Base-by-base conservation (phyloP, 2,888 invertebrate species). In the Chloromyia formosa region DNA sequence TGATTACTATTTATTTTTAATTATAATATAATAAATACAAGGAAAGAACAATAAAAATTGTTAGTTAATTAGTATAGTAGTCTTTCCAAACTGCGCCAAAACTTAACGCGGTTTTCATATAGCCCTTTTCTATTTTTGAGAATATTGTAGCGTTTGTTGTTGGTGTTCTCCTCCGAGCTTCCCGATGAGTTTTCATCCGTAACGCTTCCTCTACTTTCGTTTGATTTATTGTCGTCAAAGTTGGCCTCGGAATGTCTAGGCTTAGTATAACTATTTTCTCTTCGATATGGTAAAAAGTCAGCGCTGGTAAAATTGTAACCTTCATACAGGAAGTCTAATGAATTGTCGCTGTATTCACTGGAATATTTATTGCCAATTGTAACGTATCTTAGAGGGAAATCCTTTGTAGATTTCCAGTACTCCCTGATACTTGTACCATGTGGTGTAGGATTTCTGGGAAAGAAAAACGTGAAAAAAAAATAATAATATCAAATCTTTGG, bases 81-180 rank as follows among this genome's bases (percentile, higher is more conserved):
- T 42, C 42, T 62, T 16, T 62, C 62, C 62, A 62, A 40, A 16
- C 62, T 42, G 18, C 62, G 14, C 62, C 62, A 62, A 16, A 62
- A n/a, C 5, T 20, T 35, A 23, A 62, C 40, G 1, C 62, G 40
- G 1, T 16, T 40, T 18, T 40, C 42, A 7, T 40, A 16, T 10
- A 62, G 18, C 4, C 16, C 42, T 1, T 42, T n/a, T 9, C 40
- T 35, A 18, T 14, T 16, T 53, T 53, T 53, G 7, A 53, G 14
- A 16, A 53, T 16, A 53, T 53, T 4, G 10, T 53, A 53, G 14
- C 10, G 14, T 53, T 4, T 53, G 16, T n/a, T 35, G 27, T 35
- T 35, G 27, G 7, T 35, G 27, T 2, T 35, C 2, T 35, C 27
- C 7, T 35, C n/a, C n/a, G n/a, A n/a, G n/a, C n/a, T n/a, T n/a